phyloP scores from a whole-genome alignment of 2,113 vertebrate species.

The Engraulis encrasicolus region DNA sequence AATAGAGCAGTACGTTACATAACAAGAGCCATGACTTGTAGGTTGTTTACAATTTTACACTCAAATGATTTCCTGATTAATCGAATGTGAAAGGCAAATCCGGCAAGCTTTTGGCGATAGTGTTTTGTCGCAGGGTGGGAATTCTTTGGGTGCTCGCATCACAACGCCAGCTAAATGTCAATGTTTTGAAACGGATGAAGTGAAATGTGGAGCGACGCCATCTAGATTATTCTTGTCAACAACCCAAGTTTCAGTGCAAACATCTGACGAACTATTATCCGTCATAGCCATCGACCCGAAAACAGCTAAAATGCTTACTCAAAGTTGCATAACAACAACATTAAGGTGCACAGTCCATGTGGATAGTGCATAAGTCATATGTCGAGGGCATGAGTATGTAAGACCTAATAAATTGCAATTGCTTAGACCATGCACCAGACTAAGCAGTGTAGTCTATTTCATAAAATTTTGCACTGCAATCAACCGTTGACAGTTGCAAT shows the following conservation, averaged over 20 bases:
- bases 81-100: slow-evolving; percentile 22
- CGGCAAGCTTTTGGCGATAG: not conserved
- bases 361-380: not conserved
- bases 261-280: not conserved
- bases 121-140: not conserved
- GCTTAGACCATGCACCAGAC: not conserved
- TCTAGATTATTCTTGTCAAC: slow-evolving; percentile 57
- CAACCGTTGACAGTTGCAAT: not conserved
- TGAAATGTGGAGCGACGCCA: slow-evolving; percentile 21
- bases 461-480: not conserved
- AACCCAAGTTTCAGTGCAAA: slow-evolving; percentile 24
- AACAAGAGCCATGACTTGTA: slow-evolving; percentile 47
- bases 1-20: slow-evolving; percentile 57
- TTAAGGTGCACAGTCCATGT: not conserved
- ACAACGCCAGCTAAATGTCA: not conserved
- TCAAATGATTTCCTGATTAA: slow-evolving; percentile 35
- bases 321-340: not conserved
- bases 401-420: not conserved
- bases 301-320: not conserved
- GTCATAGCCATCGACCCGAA: not conserved
- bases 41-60: slow-evolving; percentile 48
- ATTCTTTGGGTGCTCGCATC: not conserved
- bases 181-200: not conserved
- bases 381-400: not conserved
- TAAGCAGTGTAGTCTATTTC: not conserved